Base-by-base conservation (phyloP, 2,113 vertebrate species). In the Petaurus breviceps region DNA sequence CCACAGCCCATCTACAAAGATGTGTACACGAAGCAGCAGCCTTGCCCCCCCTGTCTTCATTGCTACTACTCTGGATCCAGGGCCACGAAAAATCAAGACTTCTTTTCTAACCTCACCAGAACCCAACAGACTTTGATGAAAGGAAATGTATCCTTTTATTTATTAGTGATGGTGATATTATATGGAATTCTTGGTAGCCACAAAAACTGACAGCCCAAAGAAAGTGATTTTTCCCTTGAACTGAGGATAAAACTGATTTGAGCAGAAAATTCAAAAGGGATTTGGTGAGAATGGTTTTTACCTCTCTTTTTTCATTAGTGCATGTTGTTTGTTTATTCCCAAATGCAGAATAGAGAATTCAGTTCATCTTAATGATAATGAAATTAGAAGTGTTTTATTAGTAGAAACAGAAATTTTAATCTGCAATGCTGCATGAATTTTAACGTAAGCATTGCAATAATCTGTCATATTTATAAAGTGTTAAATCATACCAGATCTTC, bases 401-500 rank as follows among this genome's bases (percentile, higher is more conserved):
- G 51, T 95, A 96, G 92, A 94, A 9, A 57, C 31, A 89, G 49
- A 43, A 19, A 92, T 94, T 93, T 97, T 95, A 94, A 92, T 90
- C 49, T 95, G 11, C 8, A 94, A 31, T 57, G 94, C 89, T 91
- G 90, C 95, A 93, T 95, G 28, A 96, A 55, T 61, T 94, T 97
- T 49, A 92, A 5, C 93, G 92, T 91, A 77, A 93, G 46, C 91
- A 94, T 46, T 95, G 68, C 50, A 43, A 57, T 90, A 5, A 8
- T 91, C 91, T 95, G n/a, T 6, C 10, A 91, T 0, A 92, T 91
- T 96, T 92, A 94, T 91, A 10, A 93, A 95, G n/a, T 90, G 61
- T 77, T 96, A 97, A 98, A 97, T 97, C 97, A 97, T 95, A 98
- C 98, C 98, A 97, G 97, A 96, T 93, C 92, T 94, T 97, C 93